Evolutionary conservation across 2,797 vertebrate genomes (phyloP).

Genomic region (Sebastes iracundus): DNA sequence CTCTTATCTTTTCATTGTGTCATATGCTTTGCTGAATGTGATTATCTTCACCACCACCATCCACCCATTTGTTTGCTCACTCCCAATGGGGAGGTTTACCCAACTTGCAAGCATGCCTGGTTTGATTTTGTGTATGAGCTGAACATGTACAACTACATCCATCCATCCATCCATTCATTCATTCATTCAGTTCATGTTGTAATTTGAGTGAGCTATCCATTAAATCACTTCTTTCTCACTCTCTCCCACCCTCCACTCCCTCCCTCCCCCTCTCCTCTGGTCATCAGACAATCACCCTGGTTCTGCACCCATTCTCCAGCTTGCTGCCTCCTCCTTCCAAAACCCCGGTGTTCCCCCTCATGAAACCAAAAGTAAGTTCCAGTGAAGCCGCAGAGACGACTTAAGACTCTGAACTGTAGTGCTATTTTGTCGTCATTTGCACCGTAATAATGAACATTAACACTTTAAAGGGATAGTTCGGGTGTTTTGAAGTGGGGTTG

Average conservation of each 20-base stretch:
- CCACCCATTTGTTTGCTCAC: constrained; percentile 14
- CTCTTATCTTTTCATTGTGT: constrained; percentile 7
- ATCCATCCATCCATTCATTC: neutral
- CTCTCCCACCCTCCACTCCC: constrained; percentile 36
- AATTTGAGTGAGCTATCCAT: constrained; percentile 59
- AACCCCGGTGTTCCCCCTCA: constrained; percentile 82
- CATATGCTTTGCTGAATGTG: constrained; percentile 44
- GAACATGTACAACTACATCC: neutral
- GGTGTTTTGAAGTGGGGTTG: too few species aligned
- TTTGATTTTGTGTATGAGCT: constrained; percentile 16
- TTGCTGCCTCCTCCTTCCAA: constrained; percentile 86
- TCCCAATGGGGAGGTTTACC: constrained; percentile 26
- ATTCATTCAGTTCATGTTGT: constrained; percentile 42
- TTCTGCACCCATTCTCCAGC: constrained; percentile 87
- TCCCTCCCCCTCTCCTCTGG: constrained; percentile 45
- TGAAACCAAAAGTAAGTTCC: constrained; percentile 88
- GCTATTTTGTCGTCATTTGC: neutral
- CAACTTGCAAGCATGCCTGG: constrained; percentile 46
- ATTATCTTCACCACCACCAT: constrained; percentile 44
- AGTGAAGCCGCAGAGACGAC: neutral
- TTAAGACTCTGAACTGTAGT: neutral
- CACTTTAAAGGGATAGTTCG: neutral
- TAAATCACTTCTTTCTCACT: constrained; percentile 60
- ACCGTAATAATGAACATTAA: neutral
- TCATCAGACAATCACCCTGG: constrained; percentile 86